Evolutionary conservation across 2,888 invertebrate species (phyloP).

Genomic region (Drosophila buzzatii): DNA sequence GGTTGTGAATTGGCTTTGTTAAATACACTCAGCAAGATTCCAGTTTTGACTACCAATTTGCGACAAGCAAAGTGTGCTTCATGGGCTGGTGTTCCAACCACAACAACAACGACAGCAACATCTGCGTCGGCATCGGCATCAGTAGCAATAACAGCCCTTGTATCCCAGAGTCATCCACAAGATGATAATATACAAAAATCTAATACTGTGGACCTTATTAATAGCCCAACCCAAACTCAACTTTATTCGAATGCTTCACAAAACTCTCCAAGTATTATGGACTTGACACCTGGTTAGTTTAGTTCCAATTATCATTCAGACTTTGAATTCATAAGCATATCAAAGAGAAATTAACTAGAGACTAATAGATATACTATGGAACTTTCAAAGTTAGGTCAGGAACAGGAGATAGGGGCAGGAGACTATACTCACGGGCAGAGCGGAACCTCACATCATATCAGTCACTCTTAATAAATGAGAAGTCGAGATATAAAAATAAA

Average conservation of each 20-base stretch:
- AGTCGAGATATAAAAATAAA: no score
- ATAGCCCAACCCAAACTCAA: constrained; percentile 46
- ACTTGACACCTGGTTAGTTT: constrained; percentile 87
- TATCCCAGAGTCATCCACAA: constrained; percentile 14
- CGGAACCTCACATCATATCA: no score
- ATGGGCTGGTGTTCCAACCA: constrained; percentile 87
- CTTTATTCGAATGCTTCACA: constrained; percentile 76
- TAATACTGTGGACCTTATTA: constrained; percentile 20
- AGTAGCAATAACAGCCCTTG: constrained; percentile 12
- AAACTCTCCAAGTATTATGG: constrained; percentile 84
- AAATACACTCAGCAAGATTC: constrained; percentile 87
- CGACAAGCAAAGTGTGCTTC: constrained; percentile 90
- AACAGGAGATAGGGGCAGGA: no score
- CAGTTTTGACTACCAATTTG: constrained; percentile 87
- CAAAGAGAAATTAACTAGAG: not conserved
- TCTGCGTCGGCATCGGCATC: constrained; percentile 10
- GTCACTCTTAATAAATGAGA: no score
- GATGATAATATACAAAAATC: constrained; percentile 18
- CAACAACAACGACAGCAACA: constrained; percentile 1
- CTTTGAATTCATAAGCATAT: not conserved
- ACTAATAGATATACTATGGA: no score
- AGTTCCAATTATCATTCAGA: not conserved
- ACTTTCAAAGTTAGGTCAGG: no score
- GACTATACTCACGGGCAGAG: no score
- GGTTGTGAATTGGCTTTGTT: constrained; percentile 38